Conservation (phyloP, 2,113 vertebrate species). For the Dinomys branickii region DNA sequence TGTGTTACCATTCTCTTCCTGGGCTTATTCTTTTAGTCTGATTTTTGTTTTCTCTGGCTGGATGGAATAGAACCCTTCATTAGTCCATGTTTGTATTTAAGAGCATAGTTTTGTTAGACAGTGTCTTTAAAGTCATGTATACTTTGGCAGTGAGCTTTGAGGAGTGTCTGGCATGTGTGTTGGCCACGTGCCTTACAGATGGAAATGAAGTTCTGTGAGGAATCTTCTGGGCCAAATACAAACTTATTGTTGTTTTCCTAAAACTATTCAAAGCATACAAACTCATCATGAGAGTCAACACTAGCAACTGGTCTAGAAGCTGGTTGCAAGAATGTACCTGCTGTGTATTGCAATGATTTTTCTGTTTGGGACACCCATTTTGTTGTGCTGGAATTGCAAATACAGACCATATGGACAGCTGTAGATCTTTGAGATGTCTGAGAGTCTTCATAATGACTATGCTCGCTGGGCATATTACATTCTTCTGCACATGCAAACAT, state of each 20-base stretch:
- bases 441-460: not conserved
- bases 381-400: not conserved
- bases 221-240: constrained; percentile 41
- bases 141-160: constrained; percentile 12
- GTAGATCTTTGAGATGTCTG: not conserved
- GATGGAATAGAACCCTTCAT: not conserved
- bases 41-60: constrained; percentile 53
- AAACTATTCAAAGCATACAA: constrained; percentile 30
- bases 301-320: not conserved
- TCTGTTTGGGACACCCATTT: not conserved
- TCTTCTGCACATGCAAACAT: not conserved
- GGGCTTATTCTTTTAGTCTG: not conserved
- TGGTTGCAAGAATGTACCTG: not conserved
- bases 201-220: constrained; percentile 58
- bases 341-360: not conserved
- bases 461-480: not conserved
- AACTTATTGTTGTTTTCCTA: constrained; percentile 54
- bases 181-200: constrained; percentile 62
- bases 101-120: constrained; percentile 24
- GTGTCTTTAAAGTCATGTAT: constrained; percentile 44
- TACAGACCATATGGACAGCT: not conserved
- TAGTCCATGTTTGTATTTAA: constrained; percentile 28
- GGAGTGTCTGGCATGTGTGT: constrained; percentile 66
- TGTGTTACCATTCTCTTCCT: not conserved
- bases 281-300: not conserved